phyloP scores from a whole-genome alignment of 2,888 invertebrate genomes.

The Chymomyza procnemis region DNA sequence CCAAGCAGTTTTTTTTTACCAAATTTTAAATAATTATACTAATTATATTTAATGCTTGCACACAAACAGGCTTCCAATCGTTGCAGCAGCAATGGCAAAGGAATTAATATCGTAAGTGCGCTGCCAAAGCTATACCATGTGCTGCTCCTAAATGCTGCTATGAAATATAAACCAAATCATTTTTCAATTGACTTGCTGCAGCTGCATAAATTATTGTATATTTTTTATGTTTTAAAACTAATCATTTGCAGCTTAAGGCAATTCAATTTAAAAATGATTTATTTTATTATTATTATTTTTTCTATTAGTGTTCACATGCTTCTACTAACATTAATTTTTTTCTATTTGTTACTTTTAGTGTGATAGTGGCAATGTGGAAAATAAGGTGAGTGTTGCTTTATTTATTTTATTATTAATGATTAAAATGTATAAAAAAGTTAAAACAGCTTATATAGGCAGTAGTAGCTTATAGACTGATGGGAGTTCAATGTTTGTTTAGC shows the following conservation, averaged over 20 bases:
- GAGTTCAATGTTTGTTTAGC: neutral
- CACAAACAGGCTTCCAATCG: slow-evolving; percentile 93
- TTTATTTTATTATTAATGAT: neutral
- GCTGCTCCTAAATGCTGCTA: neutral
- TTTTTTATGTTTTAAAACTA: no score
- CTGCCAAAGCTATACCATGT: neutral
- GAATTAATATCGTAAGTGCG: slow-evolving; percentile 93
- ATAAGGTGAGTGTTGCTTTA: slow-evolving; percentile 84
- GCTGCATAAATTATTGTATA: no score
- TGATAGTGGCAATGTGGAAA: slow-evolving; percentile 96
- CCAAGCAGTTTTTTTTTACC: no score
- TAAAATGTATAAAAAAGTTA: neutral
- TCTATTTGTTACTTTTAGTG: slow-evolving; percentile 84
- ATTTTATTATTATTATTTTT: neutral
- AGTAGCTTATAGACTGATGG: neutral
- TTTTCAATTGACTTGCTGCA: no score
- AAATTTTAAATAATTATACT: no score
- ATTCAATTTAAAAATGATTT: neutral
- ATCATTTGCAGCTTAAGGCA: neutral
- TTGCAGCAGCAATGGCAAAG: slow-evolving; percentile 95
- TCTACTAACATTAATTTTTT: neutral
- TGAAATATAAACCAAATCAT: no score
- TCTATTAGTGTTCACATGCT: neutral
- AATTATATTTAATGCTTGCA: no score
- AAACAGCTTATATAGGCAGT: neutral